Conservation (phyloP, 2,113 vertebrate species). For the Crotalus helleri region DNA sequence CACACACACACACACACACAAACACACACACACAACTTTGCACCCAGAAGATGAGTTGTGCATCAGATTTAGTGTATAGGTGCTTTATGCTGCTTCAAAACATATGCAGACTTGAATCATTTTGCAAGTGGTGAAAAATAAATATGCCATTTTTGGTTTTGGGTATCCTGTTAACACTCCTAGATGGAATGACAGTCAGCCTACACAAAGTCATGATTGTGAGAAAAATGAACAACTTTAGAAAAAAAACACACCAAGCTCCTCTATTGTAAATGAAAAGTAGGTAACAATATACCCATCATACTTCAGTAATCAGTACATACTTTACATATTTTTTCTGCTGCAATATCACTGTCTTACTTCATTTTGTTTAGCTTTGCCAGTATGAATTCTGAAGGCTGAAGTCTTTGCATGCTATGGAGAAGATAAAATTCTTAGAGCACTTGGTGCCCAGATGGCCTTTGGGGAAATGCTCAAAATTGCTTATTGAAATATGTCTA, state of each 20-base stretch:
- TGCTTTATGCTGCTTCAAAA: neutral
- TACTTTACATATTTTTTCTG: neutral
- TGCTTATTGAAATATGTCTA: neutral
- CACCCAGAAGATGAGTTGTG: neutral
- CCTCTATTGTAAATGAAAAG: neutral
- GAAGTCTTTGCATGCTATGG: neutral
- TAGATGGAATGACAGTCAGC: neutral
- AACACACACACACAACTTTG: neutral
- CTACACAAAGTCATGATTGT: neutral
- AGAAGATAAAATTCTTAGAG: constrained; percentile 6
- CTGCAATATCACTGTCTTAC: neutral
- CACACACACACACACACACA: neutral
- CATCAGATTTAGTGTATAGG: neutral
- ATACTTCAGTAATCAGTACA: neutral
- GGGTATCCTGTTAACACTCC: neutral
- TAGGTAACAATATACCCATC: neutral
- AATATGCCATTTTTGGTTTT: neutral
- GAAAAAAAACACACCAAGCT: neutral
- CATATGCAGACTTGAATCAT: neutral
- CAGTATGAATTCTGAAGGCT: neutral
- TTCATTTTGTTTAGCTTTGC: neutral
- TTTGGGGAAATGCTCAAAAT: neutral
- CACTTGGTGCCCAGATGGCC: neutral
- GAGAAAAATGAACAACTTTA: neutral
- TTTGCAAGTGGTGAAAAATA: neutral